Base-by-base conservation (phyloP, 2,888 invertebrate genomes). In the Trichopria drosophilae region DNA sequence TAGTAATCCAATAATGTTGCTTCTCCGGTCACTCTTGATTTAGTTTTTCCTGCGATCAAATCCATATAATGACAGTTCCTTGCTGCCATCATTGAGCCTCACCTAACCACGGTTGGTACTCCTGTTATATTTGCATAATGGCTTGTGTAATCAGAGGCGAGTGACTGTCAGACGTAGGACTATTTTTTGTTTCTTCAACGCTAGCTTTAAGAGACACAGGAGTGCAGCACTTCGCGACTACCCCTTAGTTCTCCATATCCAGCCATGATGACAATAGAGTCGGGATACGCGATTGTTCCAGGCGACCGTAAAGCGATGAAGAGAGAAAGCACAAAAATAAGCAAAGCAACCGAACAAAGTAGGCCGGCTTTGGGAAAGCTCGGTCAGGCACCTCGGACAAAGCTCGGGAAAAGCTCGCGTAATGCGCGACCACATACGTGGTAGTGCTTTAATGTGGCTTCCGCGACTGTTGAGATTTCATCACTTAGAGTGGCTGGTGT, bases 91-190 rank as follows among this genome's bases (percentile, higher is more conserved):
- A n/a, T n/a, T n/a, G n/a, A n/a, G n/a, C n/a, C n/a, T n/a, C n/a
- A n/a, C n/a, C n/a, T n/a, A n/a, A n/a, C n/a, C n/a, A n/a, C n/a
- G n/a, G n/a, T n/a, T n/a, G n/a, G n/a, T n/a, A n/a, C n/a, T n/a
- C 44, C 61, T 65, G 73, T 73, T 73, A 69, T 73, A 65, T 68
- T 71, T 73, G 73, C 69, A 72, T 71, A 73, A 73, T 73, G 73
- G 73, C 56, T 68, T 72, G 69, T 73, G 73, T 73, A 73, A 73
- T 73, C 73, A 73, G 69, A 67, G 67, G 67, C 70, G 72, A 73
- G 72, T 71, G 69, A 71, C 69, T 68, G 66, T 67, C 64, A 65
- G 64, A 61, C 62, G 52, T 40, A 44, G 47, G 34, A 28, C 45
- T 41, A 48, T 51, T 53, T 48, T 39, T 54, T 55, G 48, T 55